Conservation (phyloP, 2,888 invertebrate species). For the Anaspis maculata region DNA sequence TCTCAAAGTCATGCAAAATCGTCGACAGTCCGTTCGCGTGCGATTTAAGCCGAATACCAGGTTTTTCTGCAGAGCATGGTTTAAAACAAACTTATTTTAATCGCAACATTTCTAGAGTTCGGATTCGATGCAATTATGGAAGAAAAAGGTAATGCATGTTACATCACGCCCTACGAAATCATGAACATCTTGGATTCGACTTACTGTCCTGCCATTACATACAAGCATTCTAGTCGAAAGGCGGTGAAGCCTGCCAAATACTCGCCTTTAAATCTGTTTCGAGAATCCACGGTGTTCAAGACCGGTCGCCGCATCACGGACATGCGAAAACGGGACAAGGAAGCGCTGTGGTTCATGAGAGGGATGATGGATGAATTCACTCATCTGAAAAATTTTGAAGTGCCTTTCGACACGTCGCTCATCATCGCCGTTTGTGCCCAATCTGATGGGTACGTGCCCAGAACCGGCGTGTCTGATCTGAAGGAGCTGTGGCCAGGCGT, state of each 20-base stretch:
- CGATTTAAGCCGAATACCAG: slow-evolving; percentile 29
- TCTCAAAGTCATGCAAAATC: slow-evolving; percentile 80
- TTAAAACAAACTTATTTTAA: slow-evolving; percentile 1
- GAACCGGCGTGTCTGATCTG: slow-evolving; percentile 71
- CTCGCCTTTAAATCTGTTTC: too few relatives aligned
- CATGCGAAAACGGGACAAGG: slow-evolving; percentile 65
- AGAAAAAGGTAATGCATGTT: slow-evolving; percentile 17
- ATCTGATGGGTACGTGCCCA: slow-evolving; percentile 85
- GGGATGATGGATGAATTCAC: slow-evolving; percentile 99
- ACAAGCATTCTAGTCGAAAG: slow-evolving; percentile 20
- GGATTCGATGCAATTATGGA: slow-evolving; percentile 14
- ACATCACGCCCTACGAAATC: slow-evolving; percentile 36
- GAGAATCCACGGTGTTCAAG: slow-evolving; percentile 20
- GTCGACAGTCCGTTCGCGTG: slow-evolving; percentile 53
- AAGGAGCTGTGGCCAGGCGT: slow-evolving; percentile 91
- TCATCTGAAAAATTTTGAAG: slow-evolving; percentile 86
- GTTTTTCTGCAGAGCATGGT: slow-evolving; percentile 18
- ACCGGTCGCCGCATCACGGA: slow-evolving; percentile 30
- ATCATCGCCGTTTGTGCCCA: slow-evolving; percentile 87
- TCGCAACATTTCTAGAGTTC: slow-evolving; percentile 14
- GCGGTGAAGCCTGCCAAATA: slow-evolving; percentile 1
- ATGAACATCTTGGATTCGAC: slow-evolving; percentile 21
- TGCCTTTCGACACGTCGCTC: slow-evolving; percentile 78
- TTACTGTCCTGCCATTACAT: slow-evolving; percentile 23
- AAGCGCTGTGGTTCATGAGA: slow-evolving; percentile 88